Evolutionary conservation across 2,888 invertebrate genomes (phyloP), one percentile per base, ranked within the genome.

Genomic region (Unio delphinus): DNA sequence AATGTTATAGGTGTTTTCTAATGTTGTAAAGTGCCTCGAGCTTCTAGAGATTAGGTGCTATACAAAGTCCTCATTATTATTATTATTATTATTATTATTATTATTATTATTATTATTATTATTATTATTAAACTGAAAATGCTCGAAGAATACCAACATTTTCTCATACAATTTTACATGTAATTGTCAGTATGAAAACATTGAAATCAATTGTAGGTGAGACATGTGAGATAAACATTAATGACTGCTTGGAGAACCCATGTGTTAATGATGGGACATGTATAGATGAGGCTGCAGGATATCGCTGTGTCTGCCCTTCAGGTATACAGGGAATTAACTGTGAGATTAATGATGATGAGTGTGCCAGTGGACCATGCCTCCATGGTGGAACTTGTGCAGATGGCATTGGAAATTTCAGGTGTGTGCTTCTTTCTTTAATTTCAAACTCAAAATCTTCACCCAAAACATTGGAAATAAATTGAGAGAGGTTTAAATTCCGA

Each of bases 291-390:
- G 23, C 85, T 76, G 83, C 84, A 45, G 84, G 80, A 11, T 83
- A 76, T 64, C 65, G 6, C 5, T 87, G 87, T 69, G 67, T 65
- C 26, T 87, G 87, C 72, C 67, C 67, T 0, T 59, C 64, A 1
- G 84, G 82, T 11, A 82, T 76, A 45, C 72, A 72, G 17, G 87
- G 87, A 30, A 70, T 70, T 1, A 77, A 81, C 63, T 87, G 86
- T 75, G 83, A 84, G 62, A 86, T 88, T 55, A 78, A 90, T 59
- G 84, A 91, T 23, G 90, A 92, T 81, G 90, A 93, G 6, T 94
- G 94, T 80, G 92, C 92, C 75, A 92, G 91, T 83, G 77, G 73
- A 7, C 83, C 84, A 0, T 85, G 84, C 70, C 76, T 77, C 66
- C 84, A 87, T 77, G 80, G 81, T 15, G 87, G 78, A 23, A 75